These are phyloP conservation scores for Lasius fuliginosus DNA, from an alignment of 2,888 invertebrate genomes.

Conservation along the genomic window DNA sequence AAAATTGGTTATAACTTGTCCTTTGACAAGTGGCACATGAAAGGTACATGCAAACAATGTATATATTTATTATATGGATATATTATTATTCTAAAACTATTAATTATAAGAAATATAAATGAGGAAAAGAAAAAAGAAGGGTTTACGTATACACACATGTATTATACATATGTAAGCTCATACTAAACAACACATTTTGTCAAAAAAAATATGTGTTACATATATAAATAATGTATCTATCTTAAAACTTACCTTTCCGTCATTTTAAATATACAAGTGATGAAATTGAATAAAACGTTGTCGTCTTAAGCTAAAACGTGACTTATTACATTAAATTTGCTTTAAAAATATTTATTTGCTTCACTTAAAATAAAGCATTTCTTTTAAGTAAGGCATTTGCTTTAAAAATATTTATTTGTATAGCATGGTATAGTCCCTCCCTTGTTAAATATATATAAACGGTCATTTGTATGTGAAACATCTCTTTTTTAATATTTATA, in stretches of 20 bases:
- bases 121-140: not conserved
- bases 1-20: not conserved
- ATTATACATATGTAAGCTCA: not conserved
- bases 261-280: slow-evolving; percentile 21
- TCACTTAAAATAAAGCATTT: too few species aligned
- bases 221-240: slow-evolving; percentile 10
- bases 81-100: not conserved
- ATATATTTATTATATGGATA: not conserved
- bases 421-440: slow-evolving; percentile 66
- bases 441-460: slow-evolving; percentile 75
- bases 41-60: not conserved
- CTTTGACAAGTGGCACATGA: not conserved
- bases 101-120: not conserved
- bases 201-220: slow-evolving; percentile 4
- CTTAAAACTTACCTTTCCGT: slow-evolving; percentile 59
- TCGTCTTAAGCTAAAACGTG: slow-evolving; percentile 24
- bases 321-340: slow-evolving; percentile 77
- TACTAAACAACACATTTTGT: not conserved
- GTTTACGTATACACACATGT: not conserved
- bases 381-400: slow-evolving; percentile 66
- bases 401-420: slow-evolving; percentile 76
- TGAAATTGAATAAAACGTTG: slow-evolving; percentile 13
- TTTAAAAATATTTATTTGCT: slow-evolving; percentile 76
- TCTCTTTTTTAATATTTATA: slow-evolving; percentile 57
- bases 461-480: slow-evolving; percentile 66